Conservation (phyloP, 2,888 invertebrate genomes). For the Melipona beecheii region DNA sequence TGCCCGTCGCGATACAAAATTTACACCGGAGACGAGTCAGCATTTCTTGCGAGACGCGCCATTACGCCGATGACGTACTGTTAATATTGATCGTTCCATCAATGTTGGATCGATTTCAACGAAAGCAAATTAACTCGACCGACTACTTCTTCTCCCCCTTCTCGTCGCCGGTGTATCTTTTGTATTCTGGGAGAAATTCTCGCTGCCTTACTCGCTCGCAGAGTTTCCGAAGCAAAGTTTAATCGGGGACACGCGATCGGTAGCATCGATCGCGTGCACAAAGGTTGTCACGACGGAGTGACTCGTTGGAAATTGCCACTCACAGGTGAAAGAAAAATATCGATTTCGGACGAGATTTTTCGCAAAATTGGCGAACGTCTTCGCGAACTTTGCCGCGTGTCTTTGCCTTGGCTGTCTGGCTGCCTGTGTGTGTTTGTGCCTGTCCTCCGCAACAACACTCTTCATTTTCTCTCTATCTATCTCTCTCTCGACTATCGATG, state of each 20-base stretch:
- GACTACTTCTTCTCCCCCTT: too few relatives aligned
- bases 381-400: slow-evolving; percentile 48
- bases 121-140: neutral
- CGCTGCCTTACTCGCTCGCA: slow-evolving; percentile 24
- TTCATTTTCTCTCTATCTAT: slow-evolving; percentile 31
- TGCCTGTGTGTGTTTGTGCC: slow-evolving; percentile 66
- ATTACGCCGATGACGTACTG: neutral
- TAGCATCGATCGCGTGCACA: neutral
- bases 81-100: too few relatives aligned
- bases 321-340: neutral
- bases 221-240: slow-evolving; percentile 35
- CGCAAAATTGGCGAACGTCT: slow-evolving; percentile 4
- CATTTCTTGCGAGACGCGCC: too few relatives aligned
- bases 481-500: slow-evolving; percentile 24
- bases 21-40: neutral
- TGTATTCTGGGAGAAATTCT: neutral
- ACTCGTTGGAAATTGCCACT: neutral
- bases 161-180: neutral
- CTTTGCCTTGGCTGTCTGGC: slow-evolving; percentile 67
- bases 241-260: neutral
- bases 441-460: slow-evolving; percentile 53
- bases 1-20: neutral
- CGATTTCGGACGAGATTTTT: neutral
- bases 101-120: neutral
- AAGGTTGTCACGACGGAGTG: neutral